Evolutionary conservation across 2,888 invertebrate species (phyloP).

Genomic region (Cacoxenus indagator): DNA sequence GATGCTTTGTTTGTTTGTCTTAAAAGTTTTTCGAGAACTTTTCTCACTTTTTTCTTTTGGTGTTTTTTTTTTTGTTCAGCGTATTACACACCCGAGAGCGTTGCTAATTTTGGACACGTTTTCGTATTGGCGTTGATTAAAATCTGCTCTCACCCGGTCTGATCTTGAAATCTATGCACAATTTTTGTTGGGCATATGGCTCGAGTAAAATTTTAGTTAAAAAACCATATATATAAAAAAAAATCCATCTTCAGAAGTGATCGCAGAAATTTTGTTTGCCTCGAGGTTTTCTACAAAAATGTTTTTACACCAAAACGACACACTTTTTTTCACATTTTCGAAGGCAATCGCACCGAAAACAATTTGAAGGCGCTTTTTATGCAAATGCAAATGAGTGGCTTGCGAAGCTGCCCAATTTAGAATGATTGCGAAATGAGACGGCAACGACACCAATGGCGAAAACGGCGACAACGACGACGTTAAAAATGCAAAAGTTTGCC

Average conservation of each 20-base stretch:
- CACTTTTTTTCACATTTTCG: background rate
- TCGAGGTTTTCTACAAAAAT: background rate
- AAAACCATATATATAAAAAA: background rate
- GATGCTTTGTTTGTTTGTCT: background rate
- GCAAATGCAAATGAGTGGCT: background rate
- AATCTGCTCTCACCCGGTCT: too few relatives aligned
- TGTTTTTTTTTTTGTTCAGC: conserved; percentile 24
- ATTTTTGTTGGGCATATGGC: background rate
- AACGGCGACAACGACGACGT: background rate
- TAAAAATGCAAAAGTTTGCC: too few relatives aligned
- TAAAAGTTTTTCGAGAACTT: background rate
- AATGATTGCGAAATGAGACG: background rate
- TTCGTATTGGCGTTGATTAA: background rate
- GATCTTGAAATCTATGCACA: background rate
- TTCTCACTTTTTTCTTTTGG: conserved; percentile 16
- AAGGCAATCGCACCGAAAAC: background rate
- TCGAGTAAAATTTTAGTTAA: background rate
- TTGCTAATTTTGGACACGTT: conserved; percentile 49
- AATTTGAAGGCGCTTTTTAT: background rate
- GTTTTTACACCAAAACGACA: background rate
- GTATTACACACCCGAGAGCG: conserved; percentile 36
- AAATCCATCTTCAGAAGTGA: background rate
- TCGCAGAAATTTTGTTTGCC: background rate
- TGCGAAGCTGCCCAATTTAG: background rate
- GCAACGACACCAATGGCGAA: too few relatives aligned